Percentiles rank a stretch among this genome's conserved stretches.
These are phyloP conservation scores for Chromoteleia sp. DNA, from an alignment of 2,888 invertebrate species.

Conservation along the genomic window DNA sequence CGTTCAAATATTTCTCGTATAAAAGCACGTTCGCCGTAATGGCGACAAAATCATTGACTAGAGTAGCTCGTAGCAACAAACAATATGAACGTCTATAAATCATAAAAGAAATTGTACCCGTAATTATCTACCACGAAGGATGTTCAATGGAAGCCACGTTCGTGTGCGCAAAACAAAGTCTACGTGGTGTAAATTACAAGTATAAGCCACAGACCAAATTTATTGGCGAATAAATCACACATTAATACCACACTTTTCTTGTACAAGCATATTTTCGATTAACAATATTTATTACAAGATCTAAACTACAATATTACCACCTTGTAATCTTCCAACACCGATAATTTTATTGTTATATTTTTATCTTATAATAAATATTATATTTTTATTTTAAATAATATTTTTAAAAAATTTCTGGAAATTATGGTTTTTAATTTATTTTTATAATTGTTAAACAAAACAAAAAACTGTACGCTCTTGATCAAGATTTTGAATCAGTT, in stretches of 20 bases:
- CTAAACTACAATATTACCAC: conserved; percentile 23
- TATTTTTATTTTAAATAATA: no score
- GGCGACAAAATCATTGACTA: conserved; percentile 70
- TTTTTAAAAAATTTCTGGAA: no score
- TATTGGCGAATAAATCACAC: conserved; percentile 69
- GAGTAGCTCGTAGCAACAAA: conserved; percentile 60
- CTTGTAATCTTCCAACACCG: conserved; percentile 1
- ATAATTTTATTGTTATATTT: conserved; percentile 4
- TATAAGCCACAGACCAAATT: conserved; percentile 68
- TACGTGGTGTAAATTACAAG: conserved; percentile 70
- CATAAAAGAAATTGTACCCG: conserved; percentile 71
- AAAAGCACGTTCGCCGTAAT: conserved; percentile 58
- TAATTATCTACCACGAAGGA: conserved; percentile 71
- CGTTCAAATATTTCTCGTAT: conserved; percentile 48
- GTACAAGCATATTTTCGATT: conserved; percentile 68
- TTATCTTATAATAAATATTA: no score
- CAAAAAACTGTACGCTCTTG: no score
- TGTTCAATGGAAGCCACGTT: conserved; percentile 67
- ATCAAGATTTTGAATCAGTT: no score
- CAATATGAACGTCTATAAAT: conserved; percentile 69
- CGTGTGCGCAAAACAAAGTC: conserved; percentile 70
- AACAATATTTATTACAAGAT: conserved; percentile 62
- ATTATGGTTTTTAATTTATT: no score
- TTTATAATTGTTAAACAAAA: no score
- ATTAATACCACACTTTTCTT: conserved; percentile 69